A percentile compares a stretch with the other conserved stretches of the same genome.
Conservation (phyloP, 2,888 invertebrate genomes). For the Tridacna gigas region DNA sequence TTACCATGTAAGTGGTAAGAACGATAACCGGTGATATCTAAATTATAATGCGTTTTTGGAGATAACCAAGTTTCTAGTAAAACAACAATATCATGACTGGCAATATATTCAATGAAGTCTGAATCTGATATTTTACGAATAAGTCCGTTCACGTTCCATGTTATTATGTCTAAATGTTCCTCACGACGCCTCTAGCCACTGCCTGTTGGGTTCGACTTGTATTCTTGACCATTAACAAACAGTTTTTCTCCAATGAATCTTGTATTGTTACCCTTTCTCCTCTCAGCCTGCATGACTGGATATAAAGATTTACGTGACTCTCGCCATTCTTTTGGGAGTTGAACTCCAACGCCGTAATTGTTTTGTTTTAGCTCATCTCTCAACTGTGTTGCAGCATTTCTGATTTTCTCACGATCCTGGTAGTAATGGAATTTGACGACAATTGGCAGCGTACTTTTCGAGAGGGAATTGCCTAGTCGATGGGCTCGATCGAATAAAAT, state of each 20-base stretch:
- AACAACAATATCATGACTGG: not conserved
- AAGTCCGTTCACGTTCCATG: conserved; percentile 7
- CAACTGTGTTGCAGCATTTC: not conserved
- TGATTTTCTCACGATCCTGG: conserved; percentile 10
- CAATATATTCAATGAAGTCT: not conserved
- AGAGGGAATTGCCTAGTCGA: not conserved
- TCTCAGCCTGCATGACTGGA: not conserved
- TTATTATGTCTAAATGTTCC: not conserved
- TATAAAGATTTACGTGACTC: conserved; percentile 24
- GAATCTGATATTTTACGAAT: not conserved
- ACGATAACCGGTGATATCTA: not conserved
- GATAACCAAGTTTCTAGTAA: not conserved
- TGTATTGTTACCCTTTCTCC: not conserved
- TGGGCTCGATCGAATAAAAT: not conserved
- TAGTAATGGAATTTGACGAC: conserved; percentile 12
- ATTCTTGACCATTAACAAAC: conserved; percentile 11
- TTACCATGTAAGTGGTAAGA: conserved; percentile 6
- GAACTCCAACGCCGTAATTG: conserved; percentile 11
- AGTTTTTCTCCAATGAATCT: conserved; percentile 30
- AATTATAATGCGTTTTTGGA: not conserved
- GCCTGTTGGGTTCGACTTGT: not conserved
- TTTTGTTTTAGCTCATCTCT: conserved; percentile 16
- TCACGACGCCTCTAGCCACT: not conserved
- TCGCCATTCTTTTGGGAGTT: conserved; percentile 12
- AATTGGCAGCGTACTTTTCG: conserved; percentile 4